Evolutionary conservation across 2,888 invertebrate genomes (phyloP), one percentile per base, ranked within the genome.

Genomic region (Brachyptera putata): DNA sequence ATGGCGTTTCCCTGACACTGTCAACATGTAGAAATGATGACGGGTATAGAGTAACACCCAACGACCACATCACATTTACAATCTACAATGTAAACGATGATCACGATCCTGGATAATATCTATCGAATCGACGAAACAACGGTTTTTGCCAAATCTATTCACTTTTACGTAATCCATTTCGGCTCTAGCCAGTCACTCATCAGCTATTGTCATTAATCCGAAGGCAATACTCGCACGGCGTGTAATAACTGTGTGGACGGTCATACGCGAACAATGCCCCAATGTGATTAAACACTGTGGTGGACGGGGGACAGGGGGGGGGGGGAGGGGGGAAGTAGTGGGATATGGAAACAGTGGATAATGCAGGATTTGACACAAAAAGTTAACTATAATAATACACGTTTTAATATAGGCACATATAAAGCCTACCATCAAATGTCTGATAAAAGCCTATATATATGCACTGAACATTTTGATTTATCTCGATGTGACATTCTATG

Each of bases 201-300:
- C 30, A 34, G 55, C 55, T 64, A 61, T 63, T 64, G 64, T 60
- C 61, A 64, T 64, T 64, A 64, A 64, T 64, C 64, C 64, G 55
- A 24, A 50, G 58, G 63, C 63, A 63, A 63, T 63, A 63, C 63
- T 60, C 63, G 61, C 43, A 48, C 58, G 59, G 53, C 60, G 59
- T 60, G 61, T 56, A 64, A 64, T 64, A 64, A 64, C 64, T 57
- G 60, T 48, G 61, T 50, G 25, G n/a, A n/a, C 55, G 34, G 46
- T 49, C 58, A 58, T 55, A 43, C 56, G 48, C 48, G 61, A 55
- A 63, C 63, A 63, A 63, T 63, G 63, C n/a, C n/a, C n/a, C n/a
- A 56, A n/a, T 41, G 62, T 60, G 62, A 62, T 62, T 62, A 56
- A 37, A 36, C 37, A 56, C 37, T 39, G 41, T 37, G 25, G 37